These are phyloP conservation scores for Pyrrhura leucotis DNA, from an alignment of 2,797 vertebrate genomes.

Conservation along the genomic window DNA sequence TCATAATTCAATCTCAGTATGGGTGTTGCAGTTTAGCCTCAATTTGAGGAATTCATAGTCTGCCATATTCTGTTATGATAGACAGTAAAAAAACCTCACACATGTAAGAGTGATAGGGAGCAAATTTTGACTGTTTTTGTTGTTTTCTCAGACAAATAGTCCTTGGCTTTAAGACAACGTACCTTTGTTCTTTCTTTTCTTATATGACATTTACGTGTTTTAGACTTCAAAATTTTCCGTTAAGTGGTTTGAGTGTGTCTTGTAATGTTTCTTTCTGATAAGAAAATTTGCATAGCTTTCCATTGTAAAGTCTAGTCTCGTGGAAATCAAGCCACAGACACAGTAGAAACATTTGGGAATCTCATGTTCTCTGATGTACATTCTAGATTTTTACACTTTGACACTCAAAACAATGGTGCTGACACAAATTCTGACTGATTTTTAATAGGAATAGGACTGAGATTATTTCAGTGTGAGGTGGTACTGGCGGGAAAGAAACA, in stretches of 20 bases:
- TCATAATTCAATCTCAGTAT: neutral
- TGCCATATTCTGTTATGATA: neutral
- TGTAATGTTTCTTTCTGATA: neutral
- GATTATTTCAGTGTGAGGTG: neutral
- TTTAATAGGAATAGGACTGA: neutral
- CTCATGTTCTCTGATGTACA: neutral
- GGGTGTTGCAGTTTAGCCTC: neutral
- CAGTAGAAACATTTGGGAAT: neutral
- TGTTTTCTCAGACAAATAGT: neutral
- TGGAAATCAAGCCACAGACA: neutral
- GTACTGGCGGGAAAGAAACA: neutral
- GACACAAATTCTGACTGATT: neutral
- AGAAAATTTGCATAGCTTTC: neutral
- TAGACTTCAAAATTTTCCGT: neutral
- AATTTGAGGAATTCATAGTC: neutral
- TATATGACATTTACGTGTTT: neutral
- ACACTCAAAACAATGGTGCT: accelerated
- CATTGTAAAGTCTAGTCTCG: neutral
- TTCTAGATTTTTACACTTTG: neutral
- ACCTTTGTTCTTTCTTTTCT: neutral
- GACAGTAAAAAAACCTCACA: neutral
- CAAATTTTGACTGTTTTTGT: neutral
- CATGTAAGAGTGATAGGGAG: neutral
- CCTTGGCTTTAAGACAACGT: neutral
- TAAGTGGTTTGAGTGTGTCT: neutral